Evolutionary conservation across 2,797 vertebrate species (phyloP), one percentile per base, ranked within the genome.

Genomic region (Xenops minutus): DNA sequence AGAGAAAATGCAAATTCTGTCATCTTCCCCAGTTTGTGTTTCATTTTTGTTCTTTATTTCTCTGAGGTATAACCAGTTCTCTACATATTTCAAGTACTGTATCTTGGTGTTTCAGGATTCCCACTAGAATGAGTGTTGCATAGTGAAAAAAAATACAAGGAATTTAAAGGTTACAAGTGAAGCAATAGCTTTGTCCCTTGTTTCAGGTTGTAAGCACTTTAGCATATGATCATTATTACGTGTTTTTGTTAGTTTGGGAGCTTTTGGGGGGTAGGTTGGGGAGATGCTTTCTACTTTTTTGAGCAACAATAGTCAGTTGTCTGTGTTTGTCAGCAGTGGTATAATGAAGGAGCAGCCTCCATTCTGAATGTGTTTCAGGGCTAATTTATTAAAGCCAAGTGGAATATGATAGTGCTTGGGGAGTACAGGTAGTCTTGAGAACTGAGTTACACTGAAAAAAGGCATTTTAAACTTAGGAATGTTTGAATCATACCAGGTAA

Each of bases 291-390:
- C 21, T 23, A 3, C 24, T 63, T 83, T 41, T 44, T 49, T 37
- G 22, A 64, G 18, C 13, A 63, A 4, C 16, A 9, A 3, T 43
- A 39, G 32, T 64, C 16, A 39, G 12, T 29, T 0, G 0, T n/a
- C 9, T 80, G 30, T 58, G 10, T 86, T 58, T 72, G 54, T 92
- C 61, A 72, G 49, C 66, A 54, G 23, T 61, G 29, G 41, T 68
- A 13, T 75, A 49, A 46, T 34, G 49, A 67, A 52, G 62, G 14
- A 84, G 19, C 64, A 81, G 44, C 55, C 48, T 84, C 34, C 0
- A 0, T 83, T 66, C n/a, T 78, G n/a, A 78, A 32, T 30, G 29
- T 61, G 21, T 61, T 91, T 26, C 52, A 29, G 20, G 29, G 41
- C 16, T 75, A 3, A 24, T 63, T 84, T 54, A 23, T 77, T 87